These are phyloP conservation scores for Brachystomella parvula DNA, from an alignment of 1,140 invertebrate species.

Conservation along the genomic window DNA sequence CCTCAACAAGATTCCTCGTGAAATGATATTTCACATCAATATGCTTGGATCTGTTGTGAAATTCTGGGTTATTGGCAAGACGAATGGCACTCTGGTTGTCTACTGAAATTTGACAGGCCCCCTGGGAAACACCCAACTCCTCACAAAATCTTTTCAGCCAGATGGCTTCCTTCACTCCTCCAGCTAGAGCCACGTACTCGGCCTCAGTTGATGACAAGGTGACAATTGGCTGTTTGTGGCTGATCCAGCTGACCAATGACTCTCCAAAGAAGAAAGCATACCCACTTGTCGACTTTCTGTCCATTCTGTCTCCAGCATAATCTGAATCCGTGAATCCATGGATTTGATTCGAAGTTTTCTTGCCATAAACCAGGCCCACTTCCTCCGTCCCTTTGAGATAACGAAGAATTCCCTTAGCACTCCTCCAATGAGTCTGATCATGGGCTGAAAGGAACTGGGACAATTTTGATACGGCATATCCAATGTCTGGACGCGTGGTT, in stretches of 20 bases:
- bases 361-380: neutral
- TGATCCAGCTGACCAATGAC: neutral
- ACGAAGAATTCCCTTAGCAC: constrained; percentile 14
- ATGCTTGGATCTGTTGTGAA: constrained; percentile 39
- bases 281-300: constrained; percentile 39
- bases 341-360: constrained; percentile 35
- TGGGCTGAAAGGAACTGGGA: constrained; percentile 29
- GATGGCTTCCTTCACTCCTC: neutral
- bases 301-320: constrained; percentile 37
- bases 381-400: too few relatives aligned
- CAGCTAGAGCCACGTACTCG: neutral
- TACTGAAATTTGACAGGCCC: neutral
- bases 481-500: constrained; percentile 34
- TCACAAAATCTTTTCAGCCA: neutral
- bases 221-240: too few relatives aligned
- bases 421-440: constrained; percentile 29
- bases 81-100: constrained; percentile 39
- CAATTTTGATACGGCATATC: constrained; percentile 26
- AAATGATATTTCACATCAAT: too few relatives aligned
- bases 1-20: too few relatives aligned
- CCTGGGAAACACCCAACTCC: neutral
- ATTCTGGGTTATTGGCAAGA: constrained; percentile 37
- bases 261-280: constrained; percentile 38
- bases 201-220: too few relatives aligned
- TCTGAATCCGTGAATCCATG: constrained; percentile 43